Conservation (phyloP, 2,113 vertebrate genomes). For the Dicrurus megarhynchus region DNA sequence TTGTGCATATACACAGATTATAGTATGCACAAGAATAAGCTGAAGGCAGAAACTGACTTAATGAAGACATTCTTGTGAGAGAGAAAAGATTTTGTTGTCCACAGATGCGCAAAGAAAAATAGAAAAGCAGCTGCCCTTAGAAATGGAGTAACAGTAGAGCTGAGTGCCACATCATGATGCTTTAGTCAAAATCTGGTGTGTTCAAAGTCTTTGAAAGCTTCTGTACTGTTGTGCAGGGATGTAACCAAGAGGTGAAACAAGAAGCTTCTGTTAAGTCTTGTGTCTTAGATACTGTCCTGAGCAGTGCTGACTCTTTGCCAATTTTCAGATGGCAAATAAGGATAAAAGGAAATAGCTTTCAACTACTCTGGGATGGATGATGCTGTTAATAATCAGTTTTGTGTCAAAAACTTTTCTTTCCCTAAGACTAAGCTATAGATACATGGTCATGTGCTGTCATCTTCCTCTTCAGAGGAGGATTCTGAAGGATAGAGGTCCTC, state of each 20-base stretch:
- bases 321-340: not conserved
- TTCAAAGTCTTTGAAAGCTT: not conserved
- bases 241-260: constrained; percentile 1
- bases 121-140: constrained; percentile 65
- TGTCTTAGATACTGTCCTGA: not conserved
- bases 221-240: not conserved
- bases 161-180: constrained; percentile 12
- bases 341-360: not conserved
- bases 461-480: not conserved
- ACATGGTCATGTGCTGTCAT: not conserved
- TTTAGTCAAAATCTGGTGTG: constrained; percentile 24
- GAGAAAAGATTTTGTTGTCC: constrained; percentile 62
- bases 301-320: not conserved
- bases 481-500: not conserved
- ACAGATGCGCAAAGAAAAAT: constrained; percentile 60
- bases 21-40: constrained; percentile 47
- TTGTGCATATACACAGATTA: constrained; percentile 41
- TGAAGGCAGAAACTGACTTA: constrained; percentile 57
- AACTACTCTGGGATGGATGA: not conserved
- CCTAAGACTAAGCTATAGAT: not conserved
- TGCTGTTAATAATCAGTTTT: not conserved
- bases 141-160: constrained; percentile 43
- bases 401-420: not conserved
- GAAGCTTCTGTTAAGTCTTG: not conserved
- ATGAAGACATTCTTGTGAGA: constrained; percentile 56